Evolutionary conservation across 2,113 vertebrate species (phyloP).

Genomic region (Dasyprocta punctata): DNA sequence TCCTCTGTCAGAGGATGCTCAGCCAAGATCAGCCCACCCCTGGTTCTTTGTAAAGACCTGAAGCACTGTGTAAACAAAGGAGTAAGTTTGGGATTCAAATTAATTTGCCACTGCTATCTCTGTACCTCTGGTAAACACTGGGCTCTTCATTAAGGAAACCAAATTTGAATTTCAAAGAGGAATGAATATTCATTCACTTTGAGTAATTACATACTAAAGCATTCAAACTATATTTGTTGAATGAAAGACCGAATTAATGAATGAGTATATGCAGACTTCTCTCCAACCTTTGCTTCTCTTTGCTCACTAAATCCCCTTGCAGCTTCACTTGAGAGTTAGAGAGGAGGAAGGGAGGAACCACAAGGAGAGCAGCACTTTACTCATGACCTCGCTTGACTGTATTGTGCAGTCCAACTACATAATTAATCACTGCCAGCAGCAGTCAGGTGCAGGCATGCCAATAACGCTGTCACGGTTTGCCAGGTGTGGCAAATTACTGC

Average conservation of each 20-base stretch:
- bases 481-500: slow-evolving; percentile 74
- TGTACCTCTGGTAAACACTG: slow-evolving; percentile 62
- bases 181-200: slow-evolving; percentile 77
- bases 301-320: slow-evolving; percentile 31
- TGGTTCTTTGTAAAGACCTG: slow-evolving; percentile 30
- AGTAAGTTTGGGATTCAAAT: slow-evolving; percentile 48
- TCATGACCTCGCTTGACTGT: slow-evolving; percentile 55
- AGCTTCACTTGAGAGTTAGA: slow-evolving; percentile 61
- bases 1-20: background rate
- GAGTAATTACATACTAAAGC: slow-evolving; percentile 72
- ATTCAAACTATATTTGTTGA: slow-evolving; percentile 75
- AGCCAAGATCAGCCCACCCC: slow-evolving; percentile 36
- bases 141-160: slow-evolving; percentile 70
- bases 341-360: slow-evolving; percentile 16
- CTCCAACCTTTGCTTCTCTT: slow-evolving; percentile 20
- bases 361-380: slow-evolving; percentile 38
- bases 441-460: slow-evolving; percentile 42
- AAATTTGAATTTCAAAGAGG: slow-evolving; percentile 78
- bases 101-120: slow-evolving; percentile 63
- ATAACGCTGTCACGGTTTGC: slow-evolving; percentile 58
- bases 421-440: slow-evolving; percentile 65
- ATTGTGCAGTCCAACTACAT: background rate
- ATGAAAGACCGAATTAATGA: slow-evolving; percentile 74
- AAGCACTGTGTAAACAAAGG: slow-evolving; percentile 46
- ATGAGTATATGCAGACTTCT: slow-evolving; percentile 62